Percentiles rank a stretch among this genome's conserved stretches.
phyloP scores from a whole-genome alignment of 2,888 invertebrate genomes.

The Argynnis bischoffii region DNA sequence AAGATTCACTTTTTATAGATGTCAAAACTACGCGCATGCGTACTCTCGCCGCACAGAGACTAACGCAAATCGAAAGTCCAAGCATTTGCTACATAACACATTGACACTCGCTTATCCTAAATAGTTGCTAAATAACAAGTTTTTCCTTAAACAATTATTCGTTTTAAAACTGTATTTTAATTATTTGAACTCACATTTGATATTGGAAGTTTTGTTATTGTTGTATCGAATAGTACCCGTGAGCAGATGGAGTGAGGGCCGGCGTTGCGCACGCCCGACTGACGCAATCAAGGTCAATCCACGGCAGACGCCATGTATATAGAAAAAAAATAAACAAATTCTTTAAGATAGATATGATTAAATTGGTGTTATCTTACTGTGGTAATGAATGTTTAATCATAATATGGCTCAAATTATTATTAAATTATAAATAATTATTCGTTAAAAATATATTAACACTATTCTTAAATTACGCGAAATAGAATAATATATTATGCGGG shows the following conservation, averaged over 20 bases:
- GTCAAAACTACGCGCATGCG: neutral
- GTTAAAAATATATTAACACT: too few relatives aligned
- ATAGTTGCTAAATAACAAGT: neutral
- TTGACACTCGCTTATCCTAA: neutral
- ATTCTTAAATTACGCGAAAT: too few relatives aligned
- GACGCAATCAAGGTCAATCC: slow-evolving; percentile 51
- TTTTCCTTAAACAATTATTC: neutral
- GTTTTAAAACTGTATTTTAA: neutral
- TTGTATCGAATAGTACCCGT: slow-evolving; percentile 12
- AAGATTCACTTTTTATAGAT: slow-evolving; percentile 17
- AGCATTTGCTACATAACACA: neutral
- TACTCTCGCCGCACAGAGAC: slow-evolving; percentile 17
- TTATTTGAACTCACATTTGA: slow-evolving; percentile 21
- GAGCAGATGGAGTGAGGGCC: slow-evolving; percentile 22
- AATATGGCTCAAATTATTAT: too few relatives aligned
- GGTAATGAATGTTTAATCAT: too few relatives aligned
- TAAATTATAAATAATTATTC: too few relatives aligned
- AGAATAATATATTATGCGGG: too few relatives aligned
- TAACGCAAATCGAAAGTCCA: slow-evolving; percentile 4
- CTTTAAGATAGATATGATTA: neutral
- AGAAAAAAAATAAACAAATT: slow-evolving; percentile 8
- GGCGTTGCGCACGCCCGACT: slow-evolving; percentile 35
- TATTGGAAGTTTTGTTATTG: slow-evolving; percentile 25
- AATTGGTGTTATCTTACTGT: slow-evolving; percentile 6
- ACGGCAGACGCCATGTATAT: slow-evolving; percentile 13